Conservation (phyloP, 1,140 invertebrate species). For the Diorhabda carinulata region DNA sequence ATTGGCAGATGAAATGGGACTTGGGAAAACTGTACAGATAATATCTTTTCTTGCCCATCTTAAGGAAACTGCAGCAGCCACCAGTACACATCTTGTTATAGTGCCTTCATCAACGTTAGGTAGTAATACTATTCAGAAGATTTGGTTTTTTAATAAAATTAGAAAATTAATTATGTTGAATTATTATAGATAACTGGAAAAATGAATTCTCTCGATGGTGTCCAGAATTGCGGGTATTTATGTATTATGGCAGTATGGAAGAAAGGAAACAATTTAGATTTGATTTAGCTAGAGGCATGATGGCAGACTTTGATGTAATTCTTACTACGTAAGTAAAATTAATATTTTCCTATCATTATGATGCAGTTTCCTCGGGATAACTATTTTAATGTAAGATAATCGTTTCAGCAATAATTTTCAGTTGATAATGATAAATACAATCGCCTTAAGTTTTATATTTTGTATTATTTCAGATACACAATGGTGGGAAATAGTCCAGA, state of each 20-base stretch:
- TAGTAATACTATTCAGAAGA: conserved; percentile 39
- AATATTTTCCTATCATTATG: too few relatives aligned
- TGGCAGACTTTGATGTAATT: conserved; percentile 76
- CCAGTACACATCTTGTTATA: conserved; percentile 80
- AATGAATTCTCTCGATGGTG: conserved; percentile 83
- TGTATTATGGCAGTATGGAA: conserved; percentile 86
- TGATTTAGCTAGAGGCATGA: conserved; percentile 69
- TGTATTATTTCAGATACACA: conserved; percentile 58
- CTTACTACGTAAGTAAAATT: conserved; percentile 70
- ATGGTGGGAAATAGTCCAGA: conserved; percentile 78
- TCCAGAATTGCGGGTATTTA: conserved; percentile 70
- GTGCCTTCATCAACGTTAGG: conserved; percentile 89
- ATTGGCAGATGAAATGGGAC: conserved; percentile 87
- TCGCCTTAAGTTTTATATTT: neutral
- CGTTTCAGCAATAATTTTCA: conserved; percentile 4
- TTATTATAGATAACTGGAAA: conserved; percentile 76
- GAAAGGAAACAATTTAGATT: conserved; percentile 74
- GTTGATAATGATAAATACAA: neutral
- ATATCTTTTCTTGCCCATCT: conserved; percentile 86
- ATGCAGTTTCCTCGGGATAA: too few relatives aligned
- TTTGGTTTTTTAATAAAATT: too few relatives aligned
- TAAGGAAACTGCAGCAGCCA: conserved; percentile 66
- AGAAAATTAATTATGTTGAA: too few relatives aligned
- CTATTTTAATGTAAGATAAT: neutral
- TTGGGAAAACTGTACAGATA: conserved; percentile 88